Conservation (phyloP, 1,140 invertebrate genomes). For the Cydia amplana region DNA sequence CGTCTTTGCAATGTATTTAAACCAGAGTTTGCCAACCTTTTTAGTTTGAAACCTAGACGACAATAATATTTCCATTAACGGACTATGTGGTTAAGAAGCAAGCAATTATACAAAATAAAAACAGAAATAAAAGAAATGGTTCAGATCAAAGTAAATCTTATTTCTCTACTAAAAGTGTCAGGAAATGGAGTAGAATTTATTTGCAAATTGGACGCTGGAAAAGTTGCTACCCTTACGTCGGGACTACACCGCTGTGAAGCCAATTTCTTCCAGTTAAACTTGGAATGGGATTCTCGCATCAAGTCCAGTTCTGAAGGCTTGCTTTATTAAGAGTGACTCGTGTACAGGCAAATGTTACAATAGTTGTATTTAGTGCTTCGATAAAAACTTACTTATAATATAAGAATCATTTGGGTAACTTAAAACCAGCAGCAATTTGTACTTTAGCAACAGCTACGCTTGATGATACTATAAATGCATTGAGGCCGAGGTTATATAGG, state of each 20-base stretch:
- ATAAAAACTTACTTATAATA: no score
- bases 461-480: no score
- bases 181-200: constrained; percentile 43
- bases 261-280: constrained; percentile 47
- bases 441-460: no score
- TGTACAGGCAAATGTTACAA: neutral
- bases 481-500: no score
- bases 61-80: no score
- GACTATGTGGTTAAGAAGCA: no score
- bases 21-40: no score
- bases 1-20: no score
- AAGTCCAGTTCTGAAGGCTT: neutral
- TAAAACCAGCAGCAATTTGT: no score
- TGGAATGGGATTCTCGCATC: constrained; percentile 36
- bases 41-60: no score
- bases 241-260: constrained; percentile 42
- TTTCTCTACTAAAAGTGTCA: constrained; percentile 39
- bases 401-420: no score
- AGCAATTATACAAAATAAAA: no score
- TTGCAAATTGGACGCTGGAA: constrained; percentile 53
- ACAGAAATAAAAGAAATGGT: constrained; percentile 44
- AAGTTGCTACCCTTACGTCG: constrained; percentile 46
- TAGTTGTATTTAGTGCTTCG: neutral
- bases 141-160: constrained; percentile 45
- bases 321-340: constrained; percentile 21